Conservation (phyloP, 2,113 vertebrate genomes). For the Gnathonemus longibarbis region DNA sequence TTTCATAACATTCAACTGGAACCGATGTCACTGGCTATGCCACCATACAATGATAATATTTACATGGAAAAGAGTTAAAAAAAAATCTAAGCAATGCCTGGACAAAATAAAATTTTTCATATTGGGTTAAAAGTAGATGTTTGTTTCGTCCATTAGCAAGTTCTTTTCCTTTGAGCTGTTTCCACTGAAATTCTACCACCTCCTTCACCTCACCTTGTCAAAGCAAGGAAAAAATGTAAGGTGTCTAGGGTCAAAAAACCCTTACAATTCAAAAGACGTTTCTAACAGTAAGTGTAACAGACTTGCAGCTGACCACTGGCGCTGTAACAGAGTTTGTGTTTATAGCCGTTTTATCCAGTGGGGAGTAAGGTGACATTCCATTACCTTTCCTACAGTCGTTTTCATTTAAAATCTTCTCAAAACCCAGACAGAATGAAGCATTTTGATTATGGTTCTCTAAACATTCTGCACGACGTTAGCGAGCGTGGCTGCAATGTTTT, state of each 20-base stretch:
- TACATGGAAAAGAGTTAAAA: not conserved
- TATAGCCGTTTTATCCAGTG: not conserved
- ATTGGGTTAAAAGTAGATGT: not conserved
- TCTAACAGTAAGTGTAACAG: not conserved
- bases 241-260: not conserved
- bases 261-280: not conserved
- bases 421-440: not conserved
- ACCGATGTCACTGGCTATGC: not conserved
- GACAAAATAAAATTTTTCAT: not conserved
- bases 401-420: not conserved
- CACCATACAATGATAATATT: not conserved
- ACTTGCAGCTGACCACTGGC: not conserved
- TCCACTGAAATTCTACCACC: not conserved
- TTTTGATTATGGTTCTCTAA: not conserved
- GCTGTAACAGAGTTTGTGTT: not conserved
- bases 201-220: not conserved
- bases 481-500: not conserved
- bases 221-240: not conserved
- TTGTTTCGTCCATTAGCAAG: not conserved
- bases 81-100: not conserved
- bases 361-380: not conserved
- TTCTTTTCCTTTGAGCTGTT: not conserved
- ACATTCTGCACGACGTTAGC: not conserved
- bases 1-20: not conserved
- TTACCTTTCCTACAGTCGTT: not conserved